Base-by-base conservation (phyloP, 1,140 invertebrate species). In the Delia radicum region DNA sequence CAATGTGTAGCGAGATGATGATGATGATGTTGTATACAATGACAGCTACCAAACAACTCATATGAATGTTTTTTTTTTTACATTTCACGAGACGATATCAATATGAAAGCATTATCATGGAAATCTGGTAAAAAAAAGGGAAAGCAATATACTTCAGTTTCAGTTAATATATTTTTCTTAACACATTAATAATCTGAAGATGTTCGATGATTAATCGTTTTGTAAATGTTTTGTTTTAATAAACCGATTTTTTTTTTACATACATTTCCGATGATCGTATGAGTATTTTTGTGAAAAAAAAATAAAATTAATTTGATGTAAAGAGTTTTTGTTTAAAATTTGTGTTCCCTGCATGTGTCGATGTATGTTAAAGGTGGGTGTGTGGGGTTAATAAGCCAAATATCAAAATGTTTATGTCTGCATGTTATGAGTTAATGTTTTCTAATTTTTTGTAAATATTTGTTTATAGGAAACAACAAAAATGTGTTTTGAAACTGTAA, bases 181-280 rank as follows among this genome's bases (percentile, higher is more conserved):
- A 6, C 18, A 21, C 48, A 18, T 18, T 55, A 55, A 55, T 55
- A 55, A 55, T 21, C 48, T 55, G 48, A 55, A 55, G 21, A 55
- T 55, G 21, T 55, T 55, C 48, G 48, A 55, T 55, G 48, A 55
- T 55, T 55, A 55, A 55, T 55, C 48, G 48, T 55, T 55, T 55
- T 55, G 48, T 55, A 55, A 55, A 55, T 55, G 48, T 55, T 55
- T 55, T 21, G 5, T 55, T 55, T 55, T 55, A n/a, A 55, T 55
- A 55, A 55, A 55, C 21, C 18, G 7, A 15, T n/a, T 18, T 48
- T 48, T 48, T 48, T 48, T n/a, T n/a, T 6, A n/a, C n/a, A n/a
- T 13, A 6, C 48, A 3, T 24, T 55, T 55, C 10, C 0, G n/a
- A 21, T 55, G n/a, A 21, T 18, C 48, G 18, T 18, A 1, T 8